These are phyloP conservation scores for Orius insidiosus DNA, from an alignment of 1,140 invertebrate species.

Conservation along the genomic window DNA sequence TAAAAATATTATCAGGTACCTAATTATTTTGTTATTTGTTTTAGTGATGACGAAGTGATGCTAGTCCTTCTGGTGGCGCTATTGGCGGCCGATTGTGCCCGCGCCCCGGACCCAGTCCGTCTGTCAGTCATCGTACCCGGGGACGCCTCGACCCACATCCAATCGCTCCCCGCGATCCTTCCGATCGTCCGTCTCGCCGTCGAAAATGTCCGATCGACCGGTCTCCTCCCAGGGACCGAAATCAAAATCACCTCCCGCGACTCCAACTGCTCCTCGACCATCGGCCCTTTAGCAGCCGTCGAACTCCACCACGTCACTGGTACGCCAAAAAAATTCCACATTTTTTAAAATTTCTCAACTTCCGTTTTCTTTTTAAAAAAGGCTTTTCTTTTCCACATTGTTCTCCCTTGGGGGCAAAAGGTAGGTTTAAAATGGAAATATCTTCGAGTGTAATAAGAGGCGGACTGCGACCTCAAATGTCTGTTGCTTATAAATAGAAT, in stretches of 20 bases:
- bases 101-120: conserved; percentile 12
- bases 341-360: too few species aligned
- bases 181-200: conserved; percentile 58
- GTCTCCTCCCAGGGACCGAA: conserved; percentile 42
- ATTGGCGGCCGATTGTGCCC: conserved; percentile 1
- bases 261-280: conserved; percentile 59
- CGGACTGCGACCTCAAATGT: too few species aligned
- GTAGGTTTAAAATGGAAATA: too few species aligned
- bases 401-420: too few species aligned
- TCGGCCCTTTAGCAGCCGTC: conserved; percentile 59
- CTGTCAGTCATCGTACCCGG: conserved; percentile 39
- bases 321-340: too few species aligned
- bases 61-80: background rate
- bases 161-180: conserved; percentile 44
- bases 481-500: too few species aligned
- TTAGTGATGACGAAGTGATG: too few species aligned
- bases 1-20: too few species aligned
- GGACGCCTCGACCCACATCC: conserved; percentile 31
- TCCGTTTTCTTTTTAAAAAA: too few species aligned
- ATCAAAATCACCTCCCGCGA: conserved; percentile 51
- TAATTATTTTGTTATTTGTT: too few species aligned
- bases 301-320: conserved; percentile 54
- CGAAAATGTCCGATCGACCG: conserved; percentile 36
- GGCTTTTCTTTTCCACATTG: too few species aligned
- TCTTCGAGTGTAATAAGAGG: too few species aligned